Evolutionary conservation across 2,797 vertebrate genomes (phyloP), one percentile per base, ranked within the genome.

Genomic region (Lepus townsendii): DNA sequence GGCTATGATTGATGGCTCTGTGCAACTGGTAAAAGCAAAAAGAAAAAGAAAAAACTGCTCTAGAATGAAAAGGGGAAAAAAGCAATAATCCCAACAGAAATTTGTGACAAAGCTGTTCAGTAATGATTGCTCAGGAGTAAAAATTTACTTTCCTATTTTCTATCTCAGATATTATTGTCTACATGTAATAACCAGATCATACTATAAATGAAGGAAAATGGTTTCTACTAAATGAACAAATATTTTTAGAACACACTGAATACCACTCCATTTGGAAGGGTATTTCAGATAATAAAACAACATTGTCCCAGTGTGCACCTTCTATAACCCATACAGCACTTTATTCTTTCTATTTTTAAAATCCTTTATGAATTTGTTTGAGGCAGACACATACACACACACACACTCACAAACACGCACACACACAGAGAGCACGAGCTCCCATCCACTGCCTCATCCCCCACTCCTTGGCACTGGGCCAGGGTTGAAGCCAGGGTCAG

Each of bases 1-100:
- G 85, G 82, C 66, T 75, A 93, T 95, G 92, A 97, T 78, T 96
- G 97, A 98, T 97, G 96, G 96, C 57, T 97, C 84, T 93, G 24
- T 84, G 57, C 80, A 94, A 80, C 32, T 68, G 38, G n/a, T 90
- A 88, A 95, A 97, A 96, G 42, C 32, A 97, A 76, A 90, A 92
- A 50, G 83, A 32, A 69, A 52, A n/a, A 57, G 54, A 57, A 82
- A n/a, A 66, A 52, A n/a, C 79, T 97, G 90, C 42, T 66, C 11
- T 65, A 87, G 96, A 97, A 54, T 92, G 71, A 97, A 97, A 97
- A 83, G 38, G 52, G 77, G 90, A 83, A 97, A 96, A 95, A 97
- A 77, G 2, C 84, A 95, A 52, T 84, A 65, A 77, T 96, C 96
- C 65, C 88, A 75, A n/a, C 30, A 85, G 89, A 93, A 38, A n/a